phyloP scores from a whole-genome alignment of 2,113 vertebrate species.

The Arvicanthis niloticus region DNA sequence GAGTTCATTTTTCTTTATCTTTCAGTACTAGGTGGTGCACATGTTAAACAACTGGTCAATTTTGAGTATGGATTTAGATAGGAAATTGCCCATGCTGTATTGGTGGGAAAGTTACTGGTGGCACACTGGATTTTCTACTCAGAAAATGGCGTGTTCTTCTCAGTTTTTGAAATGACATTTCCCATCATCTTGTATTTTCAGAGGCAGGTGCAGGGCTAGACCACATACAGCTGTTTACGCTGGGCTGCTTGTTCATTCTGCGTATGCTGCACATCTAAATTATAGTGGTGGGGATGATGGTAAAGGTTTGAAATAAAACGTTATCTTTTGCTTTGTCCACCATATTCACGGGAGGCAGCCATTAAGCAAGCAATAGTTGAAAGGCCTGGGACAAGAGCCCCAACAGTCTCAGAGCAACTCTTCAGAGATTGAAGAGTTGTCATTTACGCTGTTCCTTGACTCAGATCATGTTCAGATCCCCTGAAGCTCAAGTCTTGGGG shows the following conservation, averaged over 20 bases:
- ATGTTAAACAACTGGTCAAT: background rate
- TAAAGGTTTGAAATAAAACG: background rate
- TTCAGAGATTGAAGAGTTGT: background rate
- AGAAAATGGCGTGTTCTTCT: background rate
- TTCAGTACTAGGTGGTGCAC: background rate
- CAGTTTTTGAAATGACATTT: background rate
- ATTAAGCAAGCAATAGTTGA: background rate
- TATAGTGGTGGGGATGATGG: background rate
- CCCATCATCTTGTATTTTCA: background rate
- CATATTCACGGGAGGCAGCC: background rate
- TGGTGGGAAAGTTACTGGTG: background rate
- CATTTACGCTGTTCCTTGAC: background rate
- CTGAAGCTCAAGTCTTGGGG: rapidly evolving
- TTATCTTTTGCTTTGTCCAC: background rate
- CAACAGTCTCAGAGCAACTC: background rate
- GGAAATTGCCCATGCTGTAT: background rate
- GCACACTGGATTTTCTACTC: background rate
- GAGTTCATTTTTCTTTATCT: background rate
- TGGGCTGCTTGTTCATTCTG: background rate
- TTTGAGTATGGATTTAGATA: background rate
- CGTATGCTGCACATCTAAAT: background rate
- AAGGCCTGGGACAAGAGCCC: background rate
- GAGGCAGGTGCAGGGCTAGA: background rate
- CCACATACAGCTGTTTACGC: background rate
- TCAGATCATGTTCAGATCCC: background rate